phyloP scores from a whole-genome alignment of 2,888 invertebrate species.

The Diaperis boleti region DNA sequence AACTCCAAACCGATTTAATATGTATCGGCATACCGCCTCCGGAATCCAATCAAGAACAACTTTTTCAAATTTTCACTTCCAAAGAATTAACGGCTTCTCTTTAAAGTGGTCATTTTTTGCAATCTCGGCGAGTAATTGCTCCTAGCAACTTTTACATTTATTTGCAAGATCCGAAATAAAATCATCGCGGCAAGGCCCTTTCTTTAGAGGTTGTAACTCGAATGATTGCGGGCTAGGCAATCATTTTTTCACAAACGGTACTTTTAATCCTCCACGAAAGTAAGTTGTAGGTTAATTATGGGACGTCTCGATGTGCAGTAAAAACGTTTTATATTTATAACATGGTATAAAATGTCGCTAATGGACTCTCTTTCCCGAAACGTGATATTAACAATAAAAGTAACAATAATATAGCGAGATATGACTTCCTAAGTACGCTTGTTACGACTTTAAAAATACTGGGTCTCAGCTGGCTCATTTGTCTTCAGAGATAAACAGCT shows the following conservation, averaged over 20 bases:
- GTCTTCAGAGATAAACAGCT: too few relatives aligned
- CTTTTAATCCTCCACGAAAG: constrained; percentile 14
- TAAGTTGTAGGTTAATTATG: constrained; percentile 16
- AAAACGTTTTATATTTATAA: constrained; percentile 23
- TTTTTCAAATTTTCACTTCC: background rate
- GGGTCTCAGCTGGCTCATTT: background rate
- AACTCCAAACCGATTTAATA: constrained; percentile 20
- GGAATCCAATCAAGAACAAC: background rate
- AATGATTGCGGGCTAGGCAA: constrained; percentile 7
- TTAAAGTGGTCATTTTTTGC: too few relatives aligned
- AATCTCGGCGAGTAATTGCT: background rate
- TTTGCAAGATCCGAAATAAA: constrained; percentile 9
- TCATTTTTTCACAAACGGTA: constrained; percentile 19
- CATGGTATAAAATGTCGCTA: constrained; percentile 10
- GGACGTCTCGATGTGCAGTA: constrained; percentile 8
- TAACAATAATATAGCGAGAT: constrained; percentile 2
- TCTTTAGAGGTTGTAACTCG: constrained; percentile 9
- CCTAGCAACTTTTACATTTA: constrained; percentile 7
- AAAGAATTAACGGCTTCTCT: too few relatives aligned
- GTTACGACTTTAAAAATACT: background rate
- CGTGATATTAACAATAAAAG: constrained; percentile 18
- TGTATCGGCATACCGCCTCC: background rate
- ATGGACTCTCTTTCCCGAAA: constrained; percentile 9
- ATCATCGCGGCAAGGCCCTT: background rate
- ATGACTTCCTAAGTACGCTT: background rate